phyloP scores from a whole-genome alignment of 2,888 invertebrate species.

The Lasioglossum malachurum region DNA sequence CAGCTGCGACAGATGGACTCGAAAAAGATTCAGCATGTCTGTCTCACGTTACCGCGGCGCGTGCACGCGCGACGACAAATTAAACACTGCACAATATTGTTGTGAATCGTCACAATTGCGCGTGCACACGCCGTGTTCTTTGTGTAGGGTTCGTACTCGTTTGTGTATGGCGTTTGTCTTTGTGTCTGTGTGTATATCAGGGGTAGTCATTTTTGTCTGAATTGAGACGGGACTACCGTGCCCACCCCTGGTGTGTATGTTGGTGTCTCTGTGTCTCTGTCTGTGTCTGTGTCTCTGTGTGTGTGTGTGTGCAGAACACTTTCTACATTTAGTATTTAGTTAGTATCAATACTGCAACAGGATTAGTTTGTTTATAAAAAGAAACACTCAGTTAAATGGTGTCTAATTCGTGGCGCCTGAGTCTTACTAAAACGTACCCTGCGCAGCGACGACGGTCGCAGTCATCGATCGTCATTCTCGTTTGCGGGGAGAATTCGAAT shows the following conservation, averaged over 20 bases:
- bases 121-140: neutral
- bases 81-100: neutral
- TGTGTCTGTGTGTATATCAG: neutral
- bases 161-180: neutral
- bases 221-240: too few relatives aligned
- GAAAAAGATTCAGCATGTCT: conserved; percentile 74
- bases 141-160: neutral
- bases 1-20: conserved; percentile 78
- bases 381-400: conserved; percentile 77
- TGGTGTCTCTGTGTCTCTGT: conserved; percentile 18
- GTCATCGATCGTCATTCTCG: neutral
- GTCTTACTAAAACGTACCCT: conserved; percentile 80
- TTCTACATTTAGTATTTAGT: conserved; percentile 72
- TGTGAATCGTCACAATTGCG: neutral
- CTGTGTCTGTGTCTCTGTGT: conserved; percentile 56
- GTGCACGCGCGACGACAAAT: neutral
- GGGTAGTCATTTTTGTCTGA: too few relatives aligned
- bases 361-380: conserved; percentile 77
- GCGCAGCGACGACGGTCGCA: conserved; percentile 20
- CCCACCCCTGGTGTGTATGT: neutral
- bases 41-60: conserved; percentile 51
- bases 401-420: conserved; percentile 79
- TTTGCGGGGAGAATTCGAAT: neutral
- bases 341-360: conserved; percentile 82
- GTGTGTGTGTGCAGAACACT: conserved; percentile 64